Evolutionary conservation across 1,140 invertebrate genomes (phyloP).

Genomic region (Campoletis sonorensis): DNA sequence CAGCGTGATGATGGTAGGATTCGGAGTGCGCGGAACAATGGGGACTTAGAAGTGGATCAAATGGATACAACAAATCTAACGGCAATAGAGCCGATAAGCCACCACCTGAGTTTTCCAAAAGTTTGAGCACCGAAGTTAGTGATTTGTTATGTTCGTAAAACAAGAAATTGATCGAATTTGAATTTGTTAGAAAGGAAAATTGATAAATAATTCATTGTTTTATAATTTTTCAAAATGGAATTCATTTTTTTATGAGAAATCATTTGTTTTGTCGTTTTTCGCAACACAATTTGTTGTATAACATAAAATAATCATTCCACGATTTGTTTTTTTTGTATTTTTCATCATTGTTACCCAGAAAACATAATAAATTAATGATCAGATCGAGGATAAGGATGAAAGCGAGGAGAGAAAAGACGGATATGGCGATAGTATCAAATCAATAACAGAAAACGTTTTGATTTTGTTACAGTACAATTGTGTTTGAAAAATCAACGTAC

Average conservation of each 20-base stretch:
- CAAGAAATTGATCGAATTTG: no score
- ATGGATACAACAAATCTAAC: conserved; percentile 74
- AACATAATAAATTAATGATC: conserved; percentile 12
- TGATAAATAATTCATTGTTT: neutral
- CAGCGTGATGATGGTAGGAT: conserved; percentile 75
- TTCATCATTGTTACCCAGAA: no score
- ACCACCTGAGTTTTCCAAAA: conserved; percentile 65
- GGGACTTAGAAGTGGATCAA: conserved; percentile 75
- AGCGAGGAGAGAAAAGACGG: conserved; percentile 42
- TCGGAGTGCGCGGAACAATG: conserved; percentile 74
- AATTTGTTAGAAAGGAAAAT: conserved; percentile 11
- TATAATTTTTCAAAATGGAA: no score
- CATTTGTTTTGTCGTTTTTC: no score
- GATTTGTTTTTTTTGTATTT: no score
- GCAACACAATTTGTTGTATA: no score
- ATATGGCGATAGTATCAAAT: conserved; percentile 46
- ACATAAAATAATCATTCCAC: no score
- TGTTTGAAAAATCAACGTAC: conserved; percentile 19
- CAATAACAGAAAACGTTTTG: conserved; percentile 55
- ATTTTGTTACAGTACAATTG: conserved; percentile 47
- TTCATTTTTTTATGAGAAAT: no score
- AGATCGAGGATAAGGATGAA: conserved; percentile 35
- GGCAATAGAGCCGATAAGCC: conserved; percentile 75
- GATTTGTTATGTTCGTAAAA: no score
- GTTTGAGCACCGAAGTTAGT: neutral